Evolutionary conservation across 2,888 invertebrate genomes (phyloP), one percentile per base, ranked within the genome.

Genomic region (Lepidochitona cinerea): DNA sequence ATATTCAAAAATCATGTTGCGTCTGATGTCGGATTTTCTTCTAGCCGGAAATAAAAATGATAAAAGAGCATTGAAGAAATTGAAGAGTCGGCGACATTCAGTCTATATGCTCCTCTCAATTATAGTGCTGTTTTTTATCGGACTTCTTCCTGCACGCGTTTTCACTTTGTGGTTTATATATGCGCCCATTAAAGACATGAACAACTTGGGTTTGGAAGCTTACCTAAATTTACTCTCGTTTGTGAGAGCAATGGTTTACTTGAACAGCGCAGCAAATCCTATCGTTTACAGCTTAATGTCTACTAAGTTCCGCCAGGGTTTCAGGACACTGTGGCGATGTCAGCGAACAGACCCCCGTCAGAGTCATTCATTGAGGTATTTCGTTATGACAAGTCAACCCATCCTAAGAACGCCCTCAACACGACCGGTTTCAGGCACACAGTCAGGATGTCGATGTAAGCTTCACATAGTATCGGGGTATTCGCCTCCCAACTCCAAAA

Each of bases 231-330:
- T 96, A 76, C 92, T 97, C 77, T 96, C 95, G 91, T 95, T 96
- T 91, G 95, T 95, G 88, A 93, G 97, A 81, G 77, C 83, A 12
- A 79, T 97, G 95, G 92, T 96, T 81, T 96, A 96, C 91, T 93
- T 96, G 71, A 97, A 97, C 91, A 96, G 96, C 67, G 96, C 96
- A 14, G 94, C 96, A 72, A 97, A 97, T 92, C 97, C 97, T 14
- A 95, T 97, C 85, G 92, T 97, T 70, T 97, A 97, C 91, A 97
- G 96, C 90, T 93, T 97, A 72, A 96, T 97, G 94, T 96, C 96
- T 74, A 95, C 96, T 0, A 97, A 96, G 89, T 97, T 97, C 91
- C 93, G 97, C 9, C 94, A 80, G 23, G 89, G 84, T 6, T 84
- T 82, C 72, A 74, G 68, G 41, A 67, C 73, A 2, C 72, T 77